Conservation (phyloP, 2,113 vertebrate species). For the Spermophilus dauricus region DNA sequence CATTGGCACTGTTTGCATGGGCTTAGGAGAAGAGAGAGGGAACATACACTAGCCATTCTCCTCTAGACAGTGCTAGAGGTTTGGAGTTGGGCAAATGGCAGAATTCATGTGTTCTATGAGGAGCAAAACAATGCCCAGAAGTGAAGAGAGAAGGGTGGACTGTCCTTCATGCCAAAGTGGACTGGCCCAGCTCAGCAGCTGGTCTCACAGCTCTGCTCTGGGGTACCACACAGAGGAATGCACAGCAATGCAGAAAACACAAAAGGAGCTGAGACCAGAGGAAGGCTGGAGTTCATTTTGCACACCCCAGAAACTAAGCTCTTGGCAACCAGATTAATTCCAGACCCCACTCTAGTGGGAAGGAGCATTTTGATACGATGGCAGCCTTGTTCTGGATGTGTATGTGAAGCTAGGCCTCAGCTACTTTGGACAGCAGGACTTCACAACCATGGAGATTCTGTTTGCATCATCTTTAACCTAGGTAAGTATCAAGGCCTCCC, state of each 20-base stretch:
- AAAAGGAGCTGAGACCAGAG: not conserved
- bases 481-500: not conserved
- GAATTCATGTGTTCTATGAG: not conserved
- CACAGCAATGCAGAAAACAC: not conserved
- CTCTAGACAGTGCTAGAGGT: not conserved
- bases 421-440: not conserved
- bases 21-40: not conserved
- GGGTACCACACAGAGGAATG: not conserved
- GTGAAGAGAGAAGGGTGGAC: not conserved
- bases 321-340: not conserved
- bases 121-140: not conserved
- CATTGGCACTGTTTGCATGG: not conserved
- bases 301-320: not conserved
- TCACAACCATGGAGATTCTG: not conserved
- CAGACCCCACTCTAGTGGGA: slow-evolving; percentile 12
- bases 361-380: not conserved
- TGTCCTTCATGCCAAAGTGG: not conserved
- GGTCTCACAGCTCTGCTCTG: not conserved
- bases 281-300: not conserved
- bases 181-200: not conserved
- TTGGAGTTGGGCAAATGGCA: not conserved
- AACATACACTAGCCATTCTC: not conserved
- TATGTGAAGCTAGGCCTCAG: not conserved
- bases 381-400: not conserved
- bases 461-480: not conserved